Base-by-base conservation (phyloP, 2,797 vertebrate genomes). In the Thripadectes ignobilis region DNA sequence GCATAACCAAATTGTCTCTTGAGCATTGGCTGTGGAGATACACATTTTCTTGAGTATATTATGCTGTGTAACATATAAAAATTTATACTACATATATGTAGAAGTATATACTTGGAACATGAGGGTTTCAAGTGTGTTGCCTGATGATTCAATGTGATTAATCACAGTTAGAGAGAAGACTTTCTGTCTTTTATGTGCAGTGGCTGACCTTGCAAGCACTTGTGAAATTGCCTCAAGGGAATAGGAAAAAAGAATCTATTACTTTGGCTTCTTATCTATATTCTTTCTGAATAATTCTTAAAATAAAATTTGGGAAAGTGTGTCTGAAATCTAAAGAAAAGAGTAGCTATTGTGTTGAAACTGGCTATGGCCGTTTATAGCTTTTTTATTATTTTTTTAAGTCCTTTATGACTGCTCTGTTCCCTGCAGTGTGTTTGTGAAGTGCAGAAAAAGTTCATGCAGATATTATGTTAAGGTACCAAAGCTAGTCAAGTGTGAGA, bases 391-490 rank as follows among this genome's bases (percentile, higher is more conserved):
- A 59, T 32, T 23, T n/a, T 19, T 34, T 36, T 8, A 30, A 23
- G 12, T 61, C 71, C 95, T 95, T 92, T 96, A 88, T 88, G 94
- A 88, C 78, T 95, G 74, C 78, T 96, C 90, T 88, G 80, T 92
- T 96, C 93, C 96, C 96, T 95, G 89, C 94, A 91, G 96, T 87
- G 49, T 93, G 91, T 95, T 90, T 96, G 94, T 95, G 92, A 97
- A 97, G 93, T 92, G 84, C 94, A 95, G 96, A 97, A 96, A 93
- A 97, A 97, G 96, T 98, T 97, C 97, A 95, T 80, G 94, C 85
- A 95, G 96, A 95, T 97, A 97, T 97, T 97, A 96, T 90, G 90
- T 86, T 96, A 78, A 96, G 96, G 93, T 92, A 85, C 93, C 92
- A 94, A 92, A 97, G 94, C 85, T 88, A 93, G 82, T 94, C 92